Percentiles rank a stretch among this genome's conserved stretches.
These are phyloP conservation scores for Zaprionus capensis DNA, from an alignment of 1,140 invertebrate genomes.

Conservation along the genomic window DNA sequence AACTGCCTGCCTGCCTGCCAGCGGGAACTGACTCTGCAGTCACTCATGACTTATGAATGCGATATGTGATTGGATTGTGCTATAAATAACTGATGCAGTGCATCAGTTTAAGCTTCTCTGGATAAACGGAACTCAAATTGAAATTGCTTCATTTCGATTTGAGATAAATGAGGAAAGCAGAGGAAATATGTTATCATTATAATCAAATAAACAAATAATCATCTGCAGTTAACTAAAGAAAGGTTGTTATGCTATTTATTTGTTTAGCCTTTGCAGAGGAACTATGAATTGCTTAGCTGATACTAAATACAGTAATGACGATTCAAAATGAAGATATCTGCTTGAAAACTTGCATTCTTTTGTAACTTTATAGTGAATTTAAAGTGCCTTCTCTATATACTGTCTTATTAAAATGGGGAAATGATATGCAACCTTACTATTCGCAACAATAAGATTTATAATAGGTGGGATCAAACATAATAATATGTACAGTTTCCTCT, in stretches of 20 bases:
- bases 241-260: neutral
- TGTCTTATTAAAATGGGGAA: too few relatives aligned
- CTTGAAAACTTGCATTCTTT: too few relatives aligned
- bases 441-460: too few relatives aligned
- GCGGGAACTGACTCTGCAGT: neutral
- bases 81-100: constrained; percentile 1
- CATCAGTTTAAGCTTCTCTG: neutral
- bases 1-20: neutral
- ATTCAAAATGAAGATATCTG: too few relatives aligned
- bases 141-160: neutral
- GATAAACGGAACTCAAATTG: neutral
- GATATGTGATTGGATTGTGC: neutral
- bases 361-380: too few relatives aligned
- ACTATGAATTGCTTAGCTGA: neutral
- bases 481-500: too few relatives aligned
- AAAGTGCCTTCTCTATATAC: too few relatives aligned
- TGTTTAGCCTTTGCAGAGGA: neutral
- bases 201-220: neutral
- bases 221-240: neutral
- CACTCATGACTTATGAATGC: neutral
- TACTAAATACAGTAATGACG: neutral
- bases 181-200: neutral
- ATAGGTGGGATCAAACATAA: too few relatives aligned
- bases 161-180: neutral
- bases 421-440: too few relatives aligned